phyloP scores from a whole-genome alignment of 2,888 invertebrate genomes.

The Patella depressa region DNA sequence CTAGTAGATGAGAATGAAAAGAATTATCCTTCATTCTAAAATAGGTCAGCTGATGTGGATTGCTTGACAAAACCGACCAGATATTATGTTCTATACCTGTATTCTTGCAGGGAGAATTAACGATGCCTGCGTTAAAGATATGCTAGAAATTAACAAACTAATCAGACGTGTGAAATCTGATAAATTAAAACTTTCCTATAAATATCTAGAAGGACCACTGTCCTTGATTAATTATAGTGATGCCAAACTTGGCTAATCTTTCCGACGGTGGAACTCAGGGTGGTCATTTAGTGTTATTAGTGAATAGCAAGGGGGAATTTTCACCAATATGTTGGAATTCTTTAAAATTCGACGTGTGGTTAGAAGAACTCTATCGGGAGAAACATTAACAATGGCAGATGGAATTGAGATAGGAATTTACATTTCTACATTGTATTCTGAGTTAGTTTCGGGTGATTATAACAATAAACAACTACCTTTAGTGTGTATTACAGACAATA shows the following conservation, averaged over 20 bases:
- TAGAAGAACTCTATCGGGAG: not conserved
- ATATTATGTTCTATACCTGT: slow-evolving; percentile 5
- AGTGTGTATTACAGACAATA: slow-evolving; percentile 5
- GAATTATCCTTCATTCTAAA: slow-evolving; percentile 4
- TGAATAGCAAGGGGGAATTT: not conserved
- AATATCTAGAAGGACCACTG: not conserved
- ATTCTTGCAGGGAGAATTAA: not conserved
- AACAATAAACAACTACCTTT: not conserved
- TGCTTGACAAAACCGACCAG: slow-evolving; percentile 2
- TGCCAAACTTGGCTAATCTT: slow-evolving; percentile 10
- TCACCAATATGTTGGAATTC: slow-evolving; percentile 11
- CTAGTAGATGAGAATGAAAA: slow-evolving; percentile 14
- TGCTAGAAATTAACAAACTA: slow-evolving; percentile 19
- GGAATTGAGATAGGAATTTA: slow-evolving; percentile 6
- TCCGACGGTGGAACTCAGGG: slow-evolving; percentile 11
- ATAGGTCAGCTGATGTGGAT: slow-evolving; percentile 17
- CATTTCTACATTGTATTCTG: slow-evolving; percentile 1
- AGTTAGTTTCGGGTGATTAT: not conserved
- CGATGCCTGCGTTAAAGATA: not conserved
- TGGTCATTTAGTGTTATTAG: slow-evolving; percentile 9
- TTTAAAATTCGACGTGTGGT: slow-evolving; percentile 2
- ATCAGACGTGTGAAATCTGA: slow-evolving; percentile 13
- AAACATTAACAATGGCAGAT: slow-evolving; percentile 9
- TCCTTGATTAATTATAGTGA: slow-evolving; percentile 11
- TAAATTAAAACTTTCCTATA: not conserved